phyloP scores from a whole-genome alignment of 2,888 invertebrate species.

The Danaus chrysippus region DNA sequence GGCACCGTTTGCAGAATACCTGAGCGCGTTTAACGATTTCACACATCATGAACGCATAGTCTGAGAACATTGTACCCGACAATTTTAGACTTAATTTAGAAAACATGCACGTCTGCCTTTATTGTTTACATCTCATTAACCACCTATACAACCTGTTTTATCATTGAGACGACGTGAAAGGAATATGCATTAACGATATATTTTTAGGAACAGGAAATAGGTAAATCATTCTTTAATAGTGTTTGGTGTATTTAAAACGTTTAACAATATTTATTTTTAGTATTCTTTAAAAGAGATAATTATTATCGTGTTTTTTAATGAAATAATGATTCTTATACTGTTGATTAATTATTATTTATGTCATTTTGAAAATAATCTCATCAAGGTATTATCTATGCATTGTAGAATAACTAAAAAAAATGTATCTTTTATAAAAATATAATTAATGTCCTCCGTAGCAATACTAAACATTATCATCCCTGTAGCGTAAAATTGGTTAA shows the following conservation, averaged over 20 bases:
- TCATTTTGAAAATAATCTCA: too few species aligned
- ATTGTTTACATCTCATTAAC: constrained; percentile 25
- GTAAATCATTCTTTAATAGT: neutral
- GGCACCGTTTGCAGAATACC: too few species aligned
- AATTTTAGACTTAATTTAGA: constrained; percentile 1
- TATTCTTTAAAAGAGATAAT: neutral
- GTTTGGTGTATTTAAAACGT: constrained; percentile 9
- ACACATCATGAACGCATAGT: constrained; percentile 15
- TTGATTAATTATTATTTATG: too few species aligned
- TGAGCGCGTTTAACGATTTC: constrained; percentile 23
- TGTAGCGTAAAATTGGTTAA: too few species aligned
- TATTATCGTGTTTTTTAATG: too few species aligned
- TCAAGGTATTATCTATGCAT: too few species aligned
- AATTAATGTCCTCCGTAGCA: too few species aligned
- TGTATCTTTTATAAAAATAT: too few species aligned
- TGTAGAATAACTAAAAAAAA: too few species aligned
- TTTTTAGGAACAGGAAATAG: constrained; percentile 28
- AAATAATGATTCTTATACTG: too few species aligned
- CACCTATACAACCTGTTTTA: constrained; percentile 14
- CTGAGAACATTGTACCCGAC: neutral
- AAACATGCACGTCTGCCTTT: constrained; percentile 21
- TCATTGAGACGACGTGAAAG: constrained; percentile 28
- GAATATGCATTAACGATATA: constrained; percentile 21
- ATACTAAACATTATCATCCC: too few species aligned
- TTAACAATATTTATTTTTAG: constrained; percentile 1